Evolutionary conservation across 2,113 vertebrate species (phyloP), one percentile per base, ranked within the genome.

Genomic region (Coryphaenoides rupestris): DNA sequence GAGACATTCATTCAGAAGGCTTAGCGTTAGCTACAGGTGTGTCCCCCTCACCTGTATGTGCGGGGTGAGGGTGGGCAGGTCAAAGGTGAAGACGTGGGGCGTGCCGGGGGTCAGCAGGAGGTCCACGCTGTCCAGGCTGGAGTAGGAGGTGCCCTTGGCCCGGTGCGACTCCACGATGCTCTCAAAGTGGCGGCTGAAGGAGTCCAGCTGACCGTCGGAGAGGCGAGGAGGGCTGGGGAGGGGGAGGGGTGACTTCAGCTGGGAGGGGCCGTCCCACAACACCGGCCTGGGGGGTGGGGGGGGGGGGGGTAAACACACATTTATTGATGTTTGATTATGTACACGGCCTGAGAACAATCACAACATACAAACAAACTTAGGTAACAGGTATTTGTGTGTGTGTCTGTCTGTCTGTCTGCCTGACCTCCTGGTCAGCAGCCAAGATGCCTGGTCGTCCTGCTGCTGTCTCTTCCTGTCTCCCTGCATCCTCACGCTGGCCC

Each of bases 101-200:
- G 87, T 88, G 1, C 93, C 93, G 15, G 95, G 93, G 62, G 92
- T 9, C 33, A 9, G 33, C 55, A 97, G 88, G 22, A 95, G 91
- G 66, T 98, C 97, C 40, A 94, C 91, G 2, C 95, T 97, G 82
- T 96, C 93, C n/a, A 99, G 88, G 83, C 97, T 99, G 87, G 93
- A 95, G 78, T 95, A 98, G 33, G 96, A 98, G 0, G 96, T 99
- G 57, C 96, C 96, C 79, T 98, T 98, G 80, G 96, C 96, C 60
- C 95, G 89, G 67, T 99, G 95, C 0, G 96, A 97, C 88, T 99
- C 97, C 92, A 99, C 87, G 69, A 99, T 98, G 78, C 81, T 95
- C 83, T 99, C 97, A 81, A 98, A 99, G 81, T 98, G 95, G 60
- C 91, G 95, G 84, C 97, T 99, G 88, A 99, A 99, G 24, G 95